These are phyloP conservation scores for Pipa parva DNA, from an alignment of 2,113 vertebrate genomes.

Conservation along the genomic window DNA sequence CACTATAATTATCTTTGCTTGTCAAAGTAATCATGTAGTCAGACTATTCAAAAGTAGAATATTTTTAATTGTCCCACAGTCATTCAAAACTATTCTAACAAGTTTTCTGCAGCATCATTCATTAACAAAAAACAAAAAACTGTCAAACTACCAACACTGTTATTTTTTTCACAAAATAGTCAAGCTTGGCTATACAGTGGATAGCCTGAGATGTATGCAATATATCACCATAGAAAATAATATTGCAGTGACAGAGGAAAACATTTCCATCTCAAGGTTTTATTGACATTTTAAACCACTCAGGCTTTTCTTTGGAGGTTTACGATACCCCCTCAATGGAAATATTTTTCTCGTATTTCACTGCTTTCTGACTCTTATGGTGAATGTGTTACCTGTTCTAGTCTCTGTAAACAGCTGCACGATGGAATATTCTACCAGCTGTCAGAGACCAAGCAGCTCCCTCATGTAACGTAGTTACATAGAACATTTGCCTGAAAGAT, in stretches of 20 bases:
- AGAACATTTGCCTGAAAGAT: conserved; percentile 35
- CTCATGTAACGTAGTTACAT: conserved; percentile 25
- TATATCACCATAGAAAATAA: conserved; percentile 41
- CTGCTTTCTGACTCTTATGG: conserved; percentile 28
- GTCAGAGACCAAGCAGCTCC: conserved; percentile 18
- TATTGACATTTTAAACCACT: conserved; percentile 43
- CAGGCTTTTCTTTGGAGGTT: conserved; percentile 41
- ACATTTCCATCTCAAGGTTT: conserved; percentile 43
- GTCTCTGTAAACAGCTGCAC: conserved; percentile 22
- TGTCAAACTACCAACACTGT: too few species aligned
- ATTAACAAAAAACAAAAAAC: too few species aligned
- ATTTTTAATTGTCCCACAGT: too few species aligned
- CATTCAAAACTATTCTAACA: too few species aligned
- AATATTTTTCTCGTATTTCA: conserved; percentile 39
- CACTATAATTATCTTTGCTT: too few species aligned
- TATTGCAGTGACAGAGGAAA: conserved; percentile 40
- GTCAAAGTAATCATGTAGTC: too few species aligned
- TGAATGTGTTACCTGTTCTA: conserved; percentile 26
- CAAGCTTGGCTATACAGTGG: background rate
- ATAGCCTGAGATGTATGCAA: conserved; percentile 22
- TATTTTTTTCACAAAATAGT: background rate
- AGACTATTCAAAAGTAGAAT: too few species aligned
- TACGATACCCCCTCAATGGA: conserved; percentile 35
- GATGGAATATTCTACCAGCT: conserved; percentile 28
- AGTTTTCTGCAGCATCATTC: too few species aligned